Base-by-base conservation (phyloP, 2,888 invertebrate genomes). In the Tinea semifulvella region DNA sequence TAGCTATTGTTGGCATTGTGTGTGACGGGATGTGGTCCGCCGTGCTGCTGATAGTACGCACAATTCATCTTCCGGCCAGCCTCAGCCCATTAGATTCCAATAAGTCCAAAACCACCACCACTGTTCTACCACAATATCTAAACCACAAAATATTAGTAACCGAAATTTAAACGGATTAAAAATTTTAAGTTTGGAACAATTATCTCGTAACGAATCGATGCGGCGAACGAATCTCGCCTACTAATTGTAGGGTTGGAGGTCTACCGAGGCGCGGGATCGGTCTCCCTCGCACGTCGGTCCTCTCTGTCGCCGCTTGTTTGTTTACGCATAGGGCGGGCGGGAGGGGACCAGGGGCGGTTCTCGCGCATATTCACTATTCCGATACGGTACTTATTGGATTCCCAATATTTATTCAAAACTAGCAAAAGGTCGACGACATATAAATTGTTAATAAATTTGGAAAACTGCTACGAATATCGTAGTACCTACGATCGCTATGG, bases 201-300 rank as follows among this genome's bases (percentile, higher is more conserved):
- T 79, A 77, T 70, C 68, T 65, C 67, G 74, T 76, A 68, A 79
- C 79, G 79, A 77, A 77, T 76, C 72, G 79, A 77, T 79, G 75
- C 75, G 70, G 64, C 79, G 77, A 68, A 69, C 72, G 79, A 74
- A 80, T 76, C 77, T 79, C 70, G 74, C 66, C 71, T 71, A 79
- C 79, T 80, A 80, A 80, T 80, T 80, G 80, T 64, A 72, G 80
- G 79, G 73, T 79, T 68, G 60, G 64, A 56, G 60, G 65, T 63
- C 56, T 57, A 58, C 54, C 61, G 56, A 53, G 55, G 58, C 57
- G 57, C 58, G 62, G 56, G 51, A 53, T 55, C 50, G 48, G 54
- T 63, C 71, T 62, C 68, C 45, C 65, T 73, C 66, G 56, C 61
- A 51, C 65, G 16, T 46, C 50, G 45, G 49, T 55, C 56, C 58